Evolutionary conservation across 2,113 vertebrate species (phyloP), one percentile per base, ranked within the genome.

Genomic region (Campylorhamphus procurvoides): DNA sequence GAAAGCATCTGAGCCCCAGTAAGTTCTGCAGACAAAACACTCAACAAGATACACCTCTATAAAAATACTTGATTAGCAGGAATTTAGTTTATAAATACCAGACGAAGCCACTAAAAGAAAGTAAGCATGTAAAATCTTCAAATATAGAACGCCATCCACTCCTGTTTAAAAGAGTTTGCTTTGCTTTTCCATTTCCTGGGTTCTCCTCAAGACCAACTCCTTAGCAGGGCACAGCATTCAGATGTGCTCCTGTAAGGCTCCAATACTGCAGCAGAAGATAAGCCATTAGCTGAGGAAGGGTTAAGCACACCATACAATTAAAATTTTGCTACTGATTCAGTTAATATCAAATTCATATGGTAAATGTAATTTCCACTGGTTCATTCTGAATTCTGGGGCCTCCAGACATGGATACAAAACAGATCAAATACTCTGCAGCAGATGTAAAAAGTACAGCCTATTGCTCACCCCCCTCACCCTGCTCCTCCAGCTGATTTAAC

Each of bases 401-500:
- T 55, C 20, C 15, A 37, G 47, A 35, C 22, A 28, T 1, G 2
- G 8, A n/a, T 14, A 19, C 1, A 17, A 49, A 74, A 22, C 0
- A 6, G 28, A 33, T 13, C 35, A 83, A n/a, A 44, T 3, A 29
- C 14, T 33, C 42, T 19, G 1, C 2, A 40, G n/a, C 0, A 0
- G 49, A 39, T 5, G 28, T 2, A 7, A 33, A 47, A 37, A 84
- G 47, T 13, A 9, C 20, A 68, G 74, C 19, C 29, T 28, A 9
- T 4, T 31, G 69, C 25, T 81, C 13, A n/a, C n/a, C 33, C 49
- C 39, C 8, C 24, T 25, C 49, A 42, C 40, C 24, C 49, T 7
- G 10, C 19, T 63, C 44, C 50, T 40, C 55, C 12, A 46, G 35
- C 17, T 15, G 16, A 60, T 6, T 39, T n/a, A 84, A 62, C 40